Evolutionary conservation across 2,888 invertebrate species (phyloP), one percentile per base, ranked within the genome.

Genomic region (Hydrotaea cyrtoneurina): DNA sequence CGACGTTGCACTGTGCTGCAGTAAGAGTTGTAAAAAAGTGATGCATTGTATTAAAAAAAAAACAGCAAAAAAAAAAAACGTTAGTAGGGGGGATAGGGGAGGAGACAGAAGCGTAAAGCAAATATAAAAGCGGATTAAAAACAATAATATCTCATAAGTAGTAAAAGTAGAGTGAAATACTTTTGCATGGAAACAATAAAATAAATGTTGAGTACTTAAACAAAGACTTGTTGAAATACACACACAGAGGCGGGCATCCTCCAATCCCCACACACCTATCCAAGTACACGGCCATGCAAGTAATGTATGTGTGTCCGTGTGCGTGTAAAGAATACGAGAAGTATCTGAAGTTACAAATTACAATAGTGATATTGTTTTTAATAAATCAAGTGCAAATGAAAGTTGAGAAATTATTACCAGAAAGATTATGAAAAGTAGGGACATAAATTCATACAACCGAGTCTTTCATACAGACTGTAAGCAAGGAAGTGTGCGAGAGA

Each of bases 131-230:
- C 88, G 90, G 90, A 90, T 90, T 90, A 90, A 89, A 88, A 89
- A 90, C 85, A 89, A 90, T 90, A 90, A 90, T 90, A 90, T 90
- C 90, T 90, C 87, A 88, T 90, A 90, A 90, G 90, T 89, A 89
- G 90, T 87, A 87, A 86, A 87, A 88, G 88, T 86, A 86, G 66
- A 74, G 50, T 78, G 59, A 77, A 74, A 74, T 64, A 66, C 66
- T 62, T 75, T 57, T 74, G 23, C 21, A 53, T 53, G 43, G 55
- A 76, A 76, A 71, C 75, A 53, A 53, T 69, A 39, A 39, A 74
- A 62, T 50, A 75, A 75, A 62, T 69, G 69, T 66, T 69, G 69
- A 23, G 46, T 39, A 66, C 59, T 46, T 46, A 46, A 31, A 85
- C 82, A 80, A 85, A 80, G 69, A 71, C 69, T 69, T 79, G 73